Evolutionary conservation across 2,113 vertebrate genomes (phyloP), one percentile per base, ranked within the genome.

Genomic region (Macquaria ambigua): DNA sequence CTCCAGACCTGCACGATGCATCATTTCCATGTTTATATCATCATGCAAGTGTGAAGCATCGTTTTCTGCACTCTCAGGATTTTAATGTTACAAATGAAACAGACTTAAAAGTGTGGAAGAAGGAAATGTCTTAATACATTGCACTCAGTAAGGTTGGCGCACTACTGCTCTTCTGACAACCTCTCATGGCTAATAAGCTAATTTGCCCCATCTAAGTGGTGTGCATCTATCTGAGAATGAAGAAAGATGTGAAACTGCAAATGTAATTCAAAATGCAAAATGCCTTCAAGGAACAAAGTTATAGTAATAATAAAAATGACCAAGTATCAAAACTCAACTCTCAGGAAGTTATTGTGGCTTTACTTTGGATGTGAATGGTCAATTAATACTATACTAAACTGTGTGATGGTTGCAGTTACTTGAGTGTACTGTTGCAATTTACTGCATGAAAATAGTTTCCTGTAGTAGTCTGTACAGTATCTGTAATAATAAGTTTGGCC

Each of bases 401-500:
- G 14, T 74, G 11, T 39, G n/a, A 25, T 46, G 55, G n/a, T 18
- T 55, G 2, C 1, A n/a, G 53, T 59, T 62, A 74, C 6, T 48
- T 48, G 10, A 66, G 18, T 75, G 7, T 21, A 28, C 4, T 67
- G 18, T 28, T 70, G 14, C 14, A 61, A 3, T 43, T 46, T 31
- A 46, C 37, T 23, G 41, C 25, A 20, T 31, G 14, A 23, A 52
- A 48, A 25, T 14, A 12, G 10, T 64, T 52, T 37, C 0, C 41
- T 81, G 48, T 12, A 28, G 39, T 23, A 1, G 25, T n/a, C 4
- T 80, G 43, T 20, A 14, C 4, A 73, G 34, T 18, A 6, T 0
- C 14, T 84, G 77, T 61, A 67, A 59, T 89, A 84, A 25, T 21
- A 62, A 0, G 0, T 52, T 21, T 14, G 52, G 8, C 90, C 96